These are phyloP conservation scores for Calephelis perditalis DNA, from an alignment of 2,888 invertebrate genomes.

Conservation along the genomic window DNA sequence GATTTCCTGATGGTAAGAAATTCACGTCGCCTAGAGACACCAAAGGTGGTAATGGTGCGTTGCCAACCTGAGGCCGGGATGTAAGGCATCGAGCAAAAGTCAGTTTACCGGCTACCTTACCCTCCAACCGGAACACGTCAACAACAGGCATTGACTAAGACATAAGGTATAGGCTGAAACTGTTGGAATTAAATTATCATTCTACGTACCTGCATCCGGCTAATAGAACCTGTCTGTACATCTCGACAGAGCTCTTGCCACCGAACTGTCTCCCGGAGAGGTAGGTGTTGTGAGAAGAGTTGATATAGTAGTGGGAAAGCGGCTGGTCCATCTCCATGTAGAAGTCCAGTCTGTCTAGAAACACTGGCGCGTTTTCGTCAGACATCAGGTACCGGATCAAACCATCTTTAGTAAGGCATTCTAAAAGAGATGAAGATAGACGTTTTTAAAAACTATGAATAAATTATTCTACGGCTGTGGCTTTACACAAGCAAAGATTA, in stretches of 20 bases:
- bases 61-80: too few relatives aligned
- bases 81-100: too few relatives aligned
- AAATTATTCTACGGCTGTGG: too few relatives aligned
- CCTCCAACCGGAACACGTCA: too few relatives aligned
- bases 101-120: too few relatives aligned
- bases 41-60: too few relatives aligned
- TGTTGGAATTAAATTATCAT: too few relatives aligned
- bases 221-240: constrained; percentile 97
- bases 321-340: constrained; percentile 99
- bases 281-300: constrained; percentile 98
- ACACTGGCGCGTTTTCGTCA: constrained; percentile 99
- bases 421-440: constrained; percentile 57
- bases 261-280: constrained; percentile 97
- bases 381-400: constrained; percentile 99
- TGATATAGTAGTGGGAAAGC: constrained; percentile 98
- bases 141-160: too few relatives aligned
- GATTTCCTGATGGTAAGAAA: too few relatives aligned
- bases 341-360: constrained; percentile 97
- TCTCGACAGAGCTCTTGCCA: constrained; percentile 98
- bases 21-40: too few relatives aligned
- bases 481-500: too few relatives aligned
- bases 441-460: not conserved
- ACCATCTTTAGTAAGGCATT: constrained; percentile 94
- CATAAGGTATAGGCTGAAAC: too few relatives aligned
- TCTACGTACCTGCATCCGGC: constrained; percentile 93